Evolutionary conservation across 1,140 invertebrate genomes (phyloP).

Genomic region (Microplitis demolitor): DNA sequence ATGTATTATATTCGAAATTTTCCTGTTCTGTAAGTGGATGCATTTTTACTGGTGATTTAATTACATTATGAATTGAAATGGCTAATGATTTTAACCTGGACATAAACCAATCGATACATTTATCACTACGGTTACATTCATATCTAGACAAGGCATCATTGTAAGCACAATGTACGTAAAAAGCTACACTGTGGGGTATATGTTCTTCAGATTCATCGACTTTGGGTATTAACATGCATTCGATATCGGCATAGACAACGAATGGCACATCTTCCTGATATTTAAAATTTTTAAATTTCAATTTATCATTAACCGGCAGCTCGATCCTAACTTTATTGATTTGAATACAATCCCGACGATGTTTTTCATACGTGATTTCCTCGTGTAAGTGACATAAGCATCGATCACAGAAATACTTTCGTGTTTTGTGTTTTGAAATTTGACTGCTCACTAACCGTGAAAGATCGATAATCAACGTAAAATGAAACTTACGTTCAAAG

Average conservation of each 20-base stretch:
- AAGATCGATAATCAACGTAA: conserved; percentile 43
- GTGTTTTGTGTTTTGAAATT: conserved; percentile 31
- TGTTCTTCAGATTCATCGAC: conserved; percentile 33
- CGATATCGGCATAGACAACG: not conserved
- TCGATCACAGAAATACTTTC: conserved; percentile 43
- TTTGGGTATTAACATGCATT: not conserved
- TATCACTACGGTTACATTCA: conserved; percentile 33
- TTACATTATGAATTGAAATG: conserved; percentile 21
- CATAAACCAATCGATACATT: conserved; percentile 38
- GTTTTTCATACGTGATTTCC: not conserved
- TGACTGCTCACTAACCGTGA: conserved; percentile 25
- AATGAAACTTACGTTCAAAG: not conserved
- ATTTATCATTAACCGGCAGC: not conserved
- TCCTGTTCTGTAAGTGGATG: too few relatives aligned
- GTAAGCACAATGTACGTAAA: conserved; percentile 46
- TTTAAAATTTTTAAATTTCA: not conserved
- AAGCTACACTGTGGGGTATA: conserved; percentile 44
- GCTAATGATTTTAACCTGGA: conserved; percentile 32
- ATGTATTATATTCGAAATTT: not conserved
- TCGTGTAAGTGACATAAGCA: conserved; percentile 42
- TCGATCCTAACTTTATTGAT: too few relatives aligned
- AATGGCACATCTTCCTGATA: not conserved
- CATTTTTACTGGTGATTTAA: too few relatives aligned
- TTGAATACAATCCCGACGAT: not conserved
- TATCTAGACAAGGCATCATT: conserved; percentile 42